Evolutionary conservation across 2,113 vertebrate species (phyloP).

Genomic region (Dicentrarchus labrax): DNA sequence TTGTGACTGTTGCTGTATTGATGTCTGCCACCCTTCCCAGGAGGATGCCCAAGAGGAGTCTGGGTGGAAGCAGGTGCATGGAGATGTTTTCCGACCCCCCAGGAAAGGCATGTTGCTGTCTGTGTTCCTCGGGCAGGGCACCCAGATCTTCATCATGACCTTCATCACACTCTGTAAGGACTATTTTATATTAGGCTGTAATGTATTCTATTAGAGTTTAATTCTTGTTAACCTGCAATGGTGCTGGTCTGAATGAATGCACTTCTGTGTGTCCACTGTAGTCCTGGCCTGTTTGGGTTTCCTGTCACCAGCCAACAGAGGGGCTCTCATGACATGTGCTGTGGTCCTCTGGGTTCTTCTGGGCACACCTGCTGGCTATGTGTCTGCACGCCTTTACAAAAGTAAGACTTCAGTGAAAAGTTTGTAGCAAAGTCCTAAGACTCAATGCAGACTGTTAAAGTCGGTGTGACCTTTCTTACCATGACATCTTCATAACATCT

Average conservation of each 20-base stretch:
- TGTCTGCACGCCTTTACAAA: conserved; percentile 91
- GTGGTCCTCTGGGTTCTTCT: conserved; percentile 98
- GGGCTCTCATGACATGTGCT: conserved; percentile 98
- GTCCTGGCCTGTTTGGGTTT: conserved; percentile 98
- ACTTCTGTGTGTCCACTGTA: conserved; percentile 60
- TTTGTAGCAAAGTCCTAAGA: neutral
- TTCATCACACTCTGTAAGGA: conserved; percentile 98
- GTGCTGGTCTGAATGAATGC: neutral
- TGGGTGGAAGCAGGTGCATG: conserved; percentile 98
- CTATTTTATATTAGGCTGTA: neutral
- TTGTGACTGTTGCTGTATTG: conserved; percentile 20
- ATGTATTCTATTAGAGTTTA: neutral
- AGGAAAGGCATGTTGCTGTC: conserved; percentile 97
- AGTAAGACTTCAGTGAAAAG: conserved; percentile 69
- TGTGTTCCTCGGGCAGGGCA: conserved; percentile 96
- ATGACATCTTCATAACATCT: conserved; percentile 38
- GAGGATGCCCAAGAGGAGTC: conserved; percentile 99
- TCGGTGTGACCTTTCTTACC: neutral
- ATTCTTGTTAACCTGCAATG: neutral
- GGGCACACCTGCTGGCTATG: conserved; percentile 96
- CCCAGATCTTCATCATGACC: conserved; percentile 99
- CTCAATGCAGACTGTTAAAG: neutral
- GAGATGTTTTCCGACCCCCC: conserved; percentile 97
- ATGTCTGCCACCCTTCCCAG: conserved; percentile 74
- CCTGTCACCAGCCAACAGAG: conserved; percentile 97